Base-by-base conservation (phyloP, 2,113 vertebrate species). In the Micronisus gabar region DNA sequence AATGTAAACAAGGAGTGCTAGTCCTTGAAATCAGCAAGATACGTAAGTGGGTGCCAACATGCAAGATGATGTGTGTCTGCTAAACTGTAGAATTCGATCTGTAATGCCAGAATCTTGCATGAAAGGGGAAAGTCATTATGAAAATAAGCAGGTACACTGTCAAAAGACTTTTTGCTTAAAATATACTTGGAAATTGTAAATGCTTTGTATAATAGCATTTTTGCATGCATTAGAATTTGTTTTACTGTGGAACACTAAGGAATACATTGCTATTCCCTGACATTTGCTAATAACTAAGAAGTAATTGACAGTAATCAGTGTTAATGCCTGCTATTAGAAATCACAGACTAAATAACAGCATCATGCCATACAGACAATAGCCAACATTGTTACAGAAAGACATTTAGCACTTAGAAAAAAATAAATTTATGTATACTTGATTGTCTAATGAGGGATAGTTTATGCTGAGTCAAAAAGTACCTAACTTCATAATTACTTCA, bases 221-320 rank as follows among this genome's bases (percentile, higher is more conserved):
- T 68, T 87, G 41, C 32, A 50, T 63, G 18, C 19, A 81, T 63
- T 81, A 79, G 61, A 81, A 71, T n/a, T 71, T 74, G 14, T 59
- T 95, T 87, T 63, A 67, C n/a, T 47, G 15, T 8, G 43, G 61
- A 94, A 47, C n/a, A 71, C 40, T 34, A 40, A 22, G 43, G 80
- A 92, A 81, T 32, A 66, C 4, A 29, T 71, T 93, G 81, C 65
- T 93, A 50, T 61, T 90, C 52, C 48, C 52, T 89, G 83, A 81
- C 45, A 70, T 81, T 91, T 91, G 36, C 30, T 89, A 86, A 84
- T 83, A 89, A 84, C 5, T 15, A 90, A 86, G 30, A 65, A 93
- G 68, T 67, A 94, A 89, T 87, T 96, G 19, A 90, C 86, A 89
- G 15, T 81, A 87, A 95, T 81, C 65, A 55, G 45, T 62, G 50